Base-by-base conservation (phyloP, 2,888 invertebrate species). In the Physocephala rufipes region DNA sequence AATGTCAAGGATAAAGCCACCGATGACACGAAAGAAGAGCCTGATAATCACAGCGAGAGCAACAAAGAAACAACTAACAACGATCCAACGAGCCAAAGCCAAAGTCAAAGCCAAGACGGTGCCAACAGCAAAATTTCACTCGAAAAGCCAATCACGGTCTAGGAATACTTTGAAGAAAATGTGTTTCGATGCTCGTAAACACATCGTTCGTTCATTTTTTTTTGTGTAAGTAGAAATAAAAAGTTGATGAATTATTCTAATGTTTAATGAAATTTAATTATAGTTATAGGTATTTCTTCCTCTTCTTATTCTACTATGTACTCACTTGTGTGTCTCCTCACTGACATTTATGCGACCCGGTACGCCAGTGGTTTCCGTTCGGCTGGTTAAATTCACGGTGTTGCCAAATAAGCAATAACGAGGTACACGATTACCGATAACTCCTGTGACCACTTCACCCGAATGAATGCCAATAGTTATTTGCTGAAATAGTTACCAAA, bases 391-490 rank as follows among this genome's bases (percentile, higher is more conserved):
- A 87, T 97, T 97, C 16, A 97, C 96, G 0, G 96, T 96, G 87
- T 97, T 96, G 7, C 96, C 96, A 81, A 96, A 97, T 43, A 97
- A 90, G 79, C 95, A 95, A 85, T 95, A 96, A 36, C 96, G 90
- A 0, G 96, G 96, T 94, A 96, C 96, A 74, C 96, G 91, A 86
- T 96, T 95, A 2, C 96, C 96, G 75, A 96, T 96, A 9, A 96
- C 96, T 16, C 96, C 96, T 0, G 96, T 96, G 67, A 97, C 96
- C 24, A 95, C 96, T 85, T 96, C 96, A 0, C 96, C 96, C 2
- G 95, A 94, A 82, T 97, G 96, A 76, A 97, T 95, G 2, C 96
- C 96, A 80, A 97, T 96, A 21, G 96, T 96, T 74, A 97, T 94
- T 88, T 92, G 91, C 95, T 96, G 85, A 70, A 84, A 85, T 78